A percentile compares a stretch with the other conserved stretches of the same genome.
Conservation (phyloP, 2,113 vertebrate genomes). For the Callithrix jacchus region DNA sequence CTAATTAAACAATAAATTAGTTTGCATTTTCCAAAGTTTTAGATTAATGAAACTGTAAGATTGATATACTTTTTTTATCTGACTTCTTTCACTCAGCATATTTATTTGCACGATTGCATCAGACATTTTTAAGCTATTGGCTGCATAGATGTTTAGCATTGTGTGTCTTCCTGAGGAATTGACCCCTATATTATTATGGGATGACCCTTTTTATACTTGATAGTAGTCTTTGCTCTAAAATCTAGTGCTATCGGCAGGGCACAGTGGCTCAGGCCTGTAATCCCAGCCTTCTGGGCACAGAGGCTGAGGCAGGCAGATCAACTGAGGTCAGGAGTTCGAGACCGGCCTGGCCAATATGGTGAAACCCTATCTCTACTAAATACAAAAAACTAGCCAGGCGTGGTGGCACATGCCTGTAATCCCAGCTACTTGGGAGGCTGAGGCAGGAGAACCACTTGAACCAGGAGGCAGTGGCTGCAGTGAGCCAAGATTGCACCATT, state of each 20-base stretch:
- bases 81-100: neutral
- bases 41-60: neutral
- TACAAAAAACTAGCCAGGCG: too few species aligned
- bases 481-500: too few species aligned
- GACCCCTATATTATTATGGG: neutral
- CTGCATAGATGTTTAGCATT: neutral
- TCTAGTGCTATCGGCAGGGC: neutral
- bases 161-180: neutral
- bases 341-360: too few species aligned
- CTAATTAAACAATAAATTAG: neutral
- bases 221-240: conserved; percentile 15
- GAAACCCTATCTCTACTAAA: too few species aligned
- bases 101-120: neutral
- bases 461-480: too few species aligned
- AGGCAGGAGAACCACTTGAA: too few species aligned
- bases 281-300: too few species aligned
- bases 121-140: neutral
- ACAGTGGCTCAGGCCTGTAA: too few species aligned
- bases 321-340: too few species aligned
- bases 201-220: neutral
- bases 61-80: neutral
- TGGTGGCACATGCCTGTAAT: too few species aligned
- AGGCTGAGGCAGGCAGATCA: too few species aligned
- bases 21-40: conserved; percentile 41
- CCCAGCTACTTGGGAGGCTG: too few species aligned